Base-by-base conservation (phyloP, 2,113 vertebrate genomes). In the Panurus biarmicus region DNA sequence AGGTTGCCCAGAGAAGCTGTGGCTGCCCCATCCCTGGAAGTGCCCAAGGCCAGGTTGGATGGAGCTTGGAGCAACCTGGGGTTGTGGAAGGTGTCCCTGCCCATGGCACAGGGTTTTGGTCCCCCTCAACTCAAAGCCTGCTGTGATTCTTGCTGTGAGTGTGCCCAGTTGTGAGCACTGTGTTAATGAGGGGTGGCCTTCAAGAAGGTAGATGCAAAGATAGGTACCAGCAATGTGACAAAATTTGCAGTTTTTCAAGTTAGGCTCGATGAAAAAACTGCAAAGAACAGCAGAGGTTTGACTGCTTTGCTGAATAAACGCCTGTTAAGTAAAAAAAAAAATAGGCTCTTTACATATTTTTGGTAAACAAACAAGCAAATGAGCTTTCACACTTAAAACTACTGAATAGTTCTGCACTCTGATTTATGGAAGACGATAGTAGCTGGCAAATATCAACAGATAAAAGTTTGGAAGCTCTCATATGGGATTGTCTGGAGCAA, bases 391-490 rank as follows among this genome's bases (percentile, higher is more conserved):
- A 57, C 62, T 84, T 81, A 53, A 87, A 87, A 26, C 56, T 38
- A 45, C 66, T 60, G 42, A 87, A 58, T 7, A 87, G 26, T 69
- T 91, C 78, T 85, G 26, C 57, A 17, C 22, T 62, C 50, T 89
- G 89, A 92, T 94, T 92, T 91, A 93, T 87, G 84, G 58, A 82
- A 75, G 70, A 76, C 0, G 0, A 70, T 54, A 0, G 2, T 81
- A 82, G 54, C 74, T 92, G 77, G 74, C 66, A 94, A 95, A 87
- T 42, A 91, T 54, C 84, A 95, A 72, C 72, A 91, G 91, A 92
- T 67, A 87, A 91, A 95, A 94, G 70, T 94, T 91, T 65, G 70
- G 53, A 85, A 87, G n/a, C 65, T 92, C 74, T 94, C 93, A 73
- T 75, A 44, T 93, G 91, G 62, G 89, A 94, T 76, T 94, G 35